phyloP scores from a whole-genome alignment of 2,113 vertebrate species.

The Gasterosteus nipponicus region DNA sequence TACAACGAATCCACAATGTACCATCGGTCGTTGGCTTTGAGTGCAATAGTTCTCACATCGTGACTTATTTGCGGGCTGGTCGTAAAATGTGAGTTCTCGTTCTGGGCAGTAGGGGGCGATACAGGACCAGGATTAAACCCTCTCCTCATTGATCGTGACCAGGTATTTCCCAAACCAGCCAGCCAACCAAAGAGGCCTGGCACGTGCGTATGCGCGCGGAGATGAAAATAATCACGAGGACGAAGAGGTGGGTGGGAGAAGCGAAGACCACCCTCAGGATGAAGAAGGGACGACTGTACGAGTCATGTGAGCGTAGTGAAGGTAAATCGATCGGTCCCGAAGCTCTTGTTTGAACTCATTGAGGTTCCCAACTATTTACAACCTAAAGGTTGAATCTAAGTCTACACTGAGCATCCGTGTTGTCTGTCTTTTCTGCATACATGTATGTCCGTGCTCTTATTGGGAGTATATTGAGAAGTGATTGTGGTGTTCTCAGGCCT shows the following conservation, averaged over 20 bases:
- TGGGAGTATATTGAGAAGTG: too few relatives aligned
- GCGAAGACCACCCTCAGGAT: slow-evolving; percentile 56
- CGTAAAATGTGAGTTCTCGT: not conserved
- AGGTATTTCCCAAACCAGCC: slow-evolving; percentile 83
- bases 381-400: not conserved
- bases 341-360: slow-evolving; percentile 51
- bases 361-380: slow-evolving; percentile 55
- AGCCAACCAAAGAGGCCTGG: slow-evolving; percentile 40
- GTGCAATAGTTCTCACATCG: not conserved
- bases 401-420: not conserved
- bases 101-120: slow-evolving; percentile 57
- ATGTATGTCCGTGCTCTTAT: too few relatives aligned
- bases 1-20: not conserved
- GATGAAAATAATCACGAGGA: slow-evolving; percentile 70
- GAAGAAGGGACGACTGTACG: slow-evolving; percentile 34
- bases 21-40: not conserved
- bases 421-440: too few relatives aligned
- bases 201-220: slow-evolving; percentile 32
- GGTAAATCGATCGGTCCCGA: slow-evolving; percentile 59
- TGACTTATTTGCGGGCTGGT: not conserved
- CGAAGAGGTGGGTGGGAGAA: slow-evolving; percentile 56
- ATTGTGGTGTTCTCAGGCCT: too few relatives aligned
- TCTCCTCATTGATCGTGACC: slow-evolving; percentile 74
- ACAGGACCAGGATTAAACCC: slow-evolving; percentile 28
- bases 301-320: slow-evolving; percentile 55